A percentile compares a stretch with the other conserved stretches of the same genome.
phyloP scores from a whole-genome alignment of 2,888 invertebrate species.

The Margaritifera margaritifera region DNA sequence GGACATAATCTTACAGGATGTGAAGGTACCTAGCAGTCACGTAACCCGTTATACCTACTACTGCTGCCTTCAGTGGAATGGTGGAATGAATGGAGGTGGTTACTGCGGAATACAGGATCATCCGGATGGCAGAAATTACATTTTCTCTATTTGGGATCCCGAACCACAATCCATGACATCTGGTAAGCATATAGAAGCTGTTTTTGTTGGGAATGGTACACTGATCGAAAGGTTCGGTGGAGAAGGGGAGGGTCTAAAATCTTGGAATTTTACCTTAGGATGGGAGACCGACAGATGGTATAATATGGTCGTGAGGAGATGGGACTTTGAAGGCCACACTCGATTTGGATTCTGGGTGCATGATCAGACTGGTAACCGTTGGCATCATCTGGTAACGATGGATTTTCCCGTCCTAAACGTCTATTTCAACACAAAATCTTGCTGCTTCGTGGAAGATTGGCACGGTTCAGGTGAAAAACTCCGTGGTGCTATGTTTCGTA shows the following conservation, averaged over 20 bases:
- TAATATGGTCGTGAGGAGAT: slow-evolving; percentile 44
- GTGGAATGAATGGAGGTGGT: slow-evolving; percentile 46
- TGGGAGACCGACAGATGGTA: slow-evolving; percentile 54
- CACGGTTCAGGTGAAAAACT: slow-evolving; percentile 38
- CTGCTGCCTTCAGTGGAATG: slow-evolving; percentile 51
- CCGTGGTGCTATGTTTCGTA: slow-evolving; percentile 36
- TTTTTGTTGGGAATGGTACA: slow-evolving; percentile 40
- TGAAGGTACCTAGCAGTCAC: slow-evolving; percentile 42
- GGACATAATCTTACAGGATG: slow-evolving; percentile 47
- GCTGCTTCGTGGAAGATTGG: slow-evolving; percentile 54
- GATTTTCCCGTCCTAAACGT: slow-evolving; percentile 43
- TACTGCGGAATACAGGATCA: slow-evolving; percentile 57
- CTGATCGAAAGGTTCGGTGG: slow-evolving; percentile 46
- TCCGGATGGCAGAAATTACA: slow-evolving; percentile 41
- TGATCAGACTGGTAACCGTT: slow-evolving; percentile 34
- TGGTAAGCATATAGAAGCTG: slow-evolving; percentile 14
- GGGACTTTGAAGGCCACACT: slow-evolving; percentile 40
- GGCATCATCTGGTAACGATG: slow-evolving; percentile 49
- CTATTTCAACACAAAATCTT: slow-evolving; percentile 34
- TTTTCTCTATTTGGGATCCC: slow-evolving; percentile 53
- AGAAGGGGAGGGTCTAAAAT: slow-evolving; percentile 50
- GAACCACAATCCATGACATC: background rate
- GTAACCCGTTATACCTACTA: slow-evolving; percentile 47
- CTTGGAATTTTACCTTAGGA: slow-evolving; percentile 48
- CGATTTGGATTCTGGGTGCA: slow-evolving; percentile 51